phyloP scores from a whole-genome alignment of 2,113 vertebrate species.

The Puntigrus tetrazona region DNA sequence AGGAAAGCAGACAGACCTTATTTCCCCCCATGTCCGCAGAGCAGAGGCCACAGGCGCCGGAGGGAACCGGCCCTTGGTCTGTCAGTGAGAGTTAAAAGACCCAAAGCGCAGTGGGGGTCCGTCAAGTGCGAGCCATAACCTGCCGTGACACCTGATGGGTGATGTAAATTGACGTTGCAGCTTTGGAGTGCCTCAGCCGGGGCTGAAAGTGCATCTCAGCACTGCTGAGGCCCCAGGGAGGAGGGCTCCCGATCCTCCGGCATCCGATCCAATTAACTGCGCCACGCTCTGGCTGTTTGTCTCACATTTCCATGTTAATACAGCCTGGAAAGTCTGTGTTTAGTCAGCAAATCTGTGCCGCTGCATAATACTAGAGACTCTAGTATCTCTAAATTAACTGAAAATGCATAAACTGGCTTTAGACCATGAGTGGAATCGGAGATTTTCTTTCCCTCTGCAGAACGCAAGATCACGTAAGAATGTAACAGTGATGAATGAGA shows the following conservation, averaged over 20 bases:
- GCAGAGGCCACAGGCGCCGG: slow-evolving; percentile 32
- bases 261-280: slow-evolving; percentile 50
- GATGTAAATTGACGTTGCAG: slow-evolving; percentile 58
- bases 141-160: slow-evolving; percentile 58
- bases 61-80: slow-evolving; percentile 38
- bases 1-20: not conserved
- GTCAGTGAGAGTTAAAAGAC: slow-evolving; percentile 58
- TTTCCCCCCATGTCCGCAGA: not conserved
- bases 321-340: slow-evolving; percentile 54
- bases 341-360: slow-evolving; percentile 51
- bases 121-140: slow-evolving; percentile 43
- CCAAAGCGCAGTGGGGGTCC: slow-evolving; percentile 43
- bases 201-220: slow-evolving; percentile 47
- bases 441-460: not conserved
- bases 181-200: slow-evolving; percentile 45
- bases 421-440: not conserved
- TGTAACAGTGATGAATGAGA: not conserved
- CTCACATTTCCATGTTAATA: slow-evolving; percentile 61
- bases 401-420: slow-evolving; percentile 25
- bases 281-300: slow-evolving; percentile 53
- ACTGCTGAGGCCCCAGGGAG: slow-evolving; percentile 33
- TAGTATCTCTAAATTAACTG: slow-evolving; percentile 19
- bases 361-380: slow-evolving; percentile 19
- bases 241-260: slow-evolving; percentile 43
- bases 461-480: not conserved